phyloP scores from a whole-genome alignment of 2,797 vertebrate species.

The Malurus leucopterus region DNA sequence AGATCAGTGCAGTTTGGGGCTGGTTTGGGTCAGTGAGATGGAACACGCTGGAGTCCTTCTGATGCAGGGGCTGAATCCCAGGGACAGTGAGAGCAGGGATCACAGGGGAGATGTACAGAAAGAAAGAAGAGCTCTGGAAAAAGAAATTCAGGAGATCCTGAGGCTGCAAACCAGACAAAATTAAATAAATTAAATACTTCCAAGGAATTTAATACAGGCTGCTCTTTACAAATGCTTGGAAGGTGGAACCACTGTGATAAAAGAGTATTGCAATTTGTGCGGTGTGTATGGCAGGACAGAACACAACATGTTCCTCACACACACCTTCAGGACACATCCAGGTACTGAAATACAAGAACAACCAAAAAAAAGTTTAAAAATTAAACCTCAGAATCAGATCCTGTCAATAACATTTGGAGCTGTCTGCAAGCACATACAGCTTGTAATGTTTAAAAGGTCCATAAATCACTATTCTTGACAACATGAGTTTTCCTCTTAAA shows the following conservation, averaged over 20 bases:
- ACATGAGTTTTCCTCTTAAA: not conserved
- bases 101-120: not conserved
- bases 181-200: not conserved
- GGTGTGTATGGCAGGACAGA: not conserved
- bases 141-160: not conserved
- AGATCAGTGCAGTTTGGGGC: not conserved
- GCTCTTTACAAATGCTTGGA: not conserved
- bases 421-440: not conserved
- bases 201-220: not conserved
- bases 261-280: not conserved
- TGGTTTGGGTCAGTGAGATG: not conserved
- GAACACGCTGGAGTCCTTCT: not conserved
- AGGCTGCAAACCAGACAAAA: not conserved
- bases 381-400: not conserved
- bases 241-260: not conserved
- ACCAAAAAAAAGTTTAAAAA: not conserved
- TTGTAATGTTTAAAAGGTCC: not conserved
- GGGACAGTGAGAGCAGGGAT: not conserved
- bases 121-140: not conserved
- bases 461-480: not conserved
- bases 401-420: not conserved
- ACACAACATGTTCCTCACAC: not conserved
- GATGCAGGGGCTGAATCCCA: not conserved
- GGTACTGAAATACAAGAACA: not conserved
- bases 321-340: not conserved